phyloP scores from a whole-genome alignment of 2,113 vertebrate species.

The Trogon melanurus region DNA sequence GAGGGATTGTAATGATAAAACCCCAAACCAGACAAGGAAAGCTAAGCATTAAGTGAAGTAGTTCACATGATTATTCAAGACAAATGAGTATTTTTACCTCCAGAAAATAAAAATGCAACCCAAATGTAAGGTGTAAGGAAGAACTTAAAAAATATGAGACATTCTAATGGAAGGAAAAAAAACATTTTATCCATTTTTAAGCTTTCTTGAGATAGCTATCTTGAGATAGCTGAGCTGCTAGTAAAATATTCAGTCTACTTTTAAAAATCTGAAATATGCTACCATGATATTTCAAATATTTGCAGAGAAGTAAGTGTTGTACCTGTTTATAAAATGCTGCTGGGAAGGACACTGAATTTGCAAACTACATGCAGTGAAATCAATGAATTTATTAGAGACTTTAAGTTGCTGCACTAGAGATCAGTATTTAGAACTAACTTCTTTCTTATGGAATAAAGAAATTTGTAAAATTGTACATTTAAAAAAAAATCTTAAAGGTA shows the following conservation, averaged over 20 bases:
- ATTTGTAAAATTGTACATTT: not conserved
- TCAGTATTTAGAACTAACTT: not conserved
- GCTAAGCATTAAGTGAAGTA: not conserved
- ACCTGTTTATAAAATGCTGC: not conserved
- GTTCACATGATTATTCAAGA: not conserved
- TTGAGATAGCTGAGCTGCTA: not conserved
- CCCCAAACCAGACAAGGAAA: slow-evolving; percentile 11
- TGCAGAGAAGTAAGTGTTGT: not conserved
- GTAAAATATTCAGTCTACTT: not conserved
- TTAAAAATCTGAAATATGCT: slow-evolving; percentile 12
- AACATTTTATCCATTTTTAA: not conserved
- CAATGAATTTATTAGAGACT: not conserved
- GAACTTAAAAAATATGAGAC: not conserved
- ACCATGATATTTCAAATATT: not conserved
- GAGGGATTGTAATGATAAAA: not conserved
- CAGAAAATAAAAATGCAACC: slow-evolving; percentile 6
- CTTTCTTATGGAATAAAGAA: not conserved
- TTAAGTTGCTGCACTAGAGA: not conserved
- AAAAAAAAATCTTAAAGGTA: not conserved
- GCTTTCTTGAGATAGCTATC: not conserved
- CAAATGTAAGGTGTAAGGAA: not conserved
- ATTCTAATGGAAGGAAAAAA: not conserved
- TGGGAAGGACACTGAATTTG: not conserved
- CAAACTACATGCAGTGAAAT: not conserved
- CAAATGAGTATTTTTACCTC: not conserved